phyloP scores from a whole-genome alignment of 2,797 vertebrate genomes.

The Pitangus sulphuratus region DNA sequence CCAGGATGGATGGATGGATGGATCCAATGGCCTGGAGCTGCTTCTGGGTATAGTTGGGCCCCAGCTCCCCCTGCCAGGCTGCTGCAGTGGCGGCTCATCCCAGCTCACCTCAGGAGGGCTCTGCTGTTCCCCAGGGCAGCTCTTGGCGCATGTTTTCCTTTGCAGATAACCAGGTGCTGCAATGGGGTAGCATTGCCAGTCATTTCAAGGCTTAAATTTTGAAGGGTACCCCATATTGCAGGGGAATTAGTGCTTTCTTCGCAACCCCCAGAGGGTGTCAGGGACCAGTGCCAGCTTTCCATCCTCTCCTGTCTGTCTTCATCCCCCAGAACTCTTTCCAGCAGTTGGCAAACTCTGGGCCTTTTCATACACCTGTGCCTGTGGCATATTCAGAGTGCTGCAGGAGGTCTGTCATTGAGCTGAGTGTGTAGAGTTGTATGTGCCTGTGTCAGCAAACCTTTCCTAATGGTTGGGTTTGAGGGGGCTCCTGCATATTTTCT shows the following conservation, averaged over 20 bases:
- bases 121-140: not conserved
- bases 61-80: not conserved
- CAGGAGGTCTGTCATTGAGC: fast-evolving
- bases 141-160: not conserved
- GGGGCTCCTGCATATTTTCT: not conserved
- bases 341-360: not conserved
- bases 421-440: not conserved
- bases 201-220: not conserved
- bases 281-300: not conserved
- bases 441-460: not conserved
- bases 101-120: not conserved
- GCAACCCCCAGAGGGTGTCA: not conserved
- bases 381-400: not conserved
- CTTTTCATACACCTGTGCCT: fast-evolving
- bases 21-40: not conserved
- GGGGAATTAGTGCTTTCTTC: not conserved
- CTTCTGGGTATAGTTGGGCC: not conserved
- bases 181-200: not conserved
- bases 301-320: not conserved
- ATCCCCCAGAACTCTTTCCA: not conserved
- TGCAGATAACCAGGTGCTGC: not conserved
- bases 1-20: not conserved
- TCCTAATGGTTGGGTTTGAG: not conserved
- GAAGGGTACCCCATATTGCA: not conserved
- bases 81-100: not conserved